Conservation (phyloP, 2,113 vertebrate species). For the Irena cyanogastra region DNA sequence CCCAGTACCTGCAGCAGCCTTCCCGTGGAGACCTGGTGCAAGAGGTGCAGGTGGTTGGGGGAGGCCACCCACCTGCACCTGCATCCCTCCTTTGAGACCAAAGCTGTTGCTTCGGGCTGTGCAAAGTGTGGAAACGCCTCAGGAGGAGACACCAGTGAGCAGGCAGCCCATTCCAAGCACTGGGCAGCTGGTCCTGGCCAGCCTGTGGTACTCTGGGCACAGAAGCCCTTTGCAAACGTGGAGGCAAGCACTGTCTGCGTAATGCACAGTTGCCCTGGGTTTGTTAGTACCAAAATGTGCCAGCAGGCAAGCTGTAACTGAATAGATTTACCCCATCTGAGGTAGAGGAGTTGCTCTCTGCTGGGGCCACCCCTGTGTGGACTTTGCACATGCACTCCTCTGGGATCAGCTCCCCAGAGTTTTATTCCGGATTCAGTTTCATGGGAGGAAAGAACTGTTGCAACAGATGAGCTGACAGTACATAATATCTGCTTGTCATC, state of each 20-base stretch:
- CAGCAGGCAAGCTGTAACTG: background rate
- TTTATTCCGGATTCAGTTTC: background rate
- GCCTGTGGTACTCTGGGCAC: background rate
- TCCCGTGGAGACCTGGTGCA: background rate
- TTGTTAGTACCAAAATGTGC: background rate
- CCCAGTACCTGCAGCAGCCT: background rate
- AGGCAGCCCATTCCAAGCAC: background rate
- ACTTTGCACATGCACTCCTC: fast-evolving
- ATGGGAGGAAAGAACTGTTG: background rate
- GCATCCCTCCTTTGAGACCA: background rate
- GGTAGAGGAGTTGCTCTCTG: background rate
- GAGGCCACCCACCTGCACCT: background rate
- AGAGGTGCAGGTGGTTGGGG: background rate
- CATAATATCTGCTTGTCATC: background rate
- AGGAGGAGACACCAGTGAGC: background rate
- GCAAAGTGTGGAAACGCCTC: background rate
- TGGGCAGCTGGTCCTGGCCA: background rate
- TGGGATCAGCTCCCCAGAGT: background rate
- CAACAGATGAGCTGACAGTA: background rate
- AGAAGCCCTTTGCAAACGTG: background rate
- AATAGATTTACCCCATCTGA: fast-evolving
- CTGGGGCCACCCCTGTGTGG: background rate
- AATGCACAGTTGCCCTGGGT: fast-evolving
- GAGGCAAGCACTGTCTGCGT: background rate
- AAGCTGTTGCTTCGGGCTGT: background rate